Percentiles rank a stretch among this genome's conserved stretches.
Conservation (phyloP, 2,888 invertebrate species). For the Eudasyphora cyanicolor region DNA sequence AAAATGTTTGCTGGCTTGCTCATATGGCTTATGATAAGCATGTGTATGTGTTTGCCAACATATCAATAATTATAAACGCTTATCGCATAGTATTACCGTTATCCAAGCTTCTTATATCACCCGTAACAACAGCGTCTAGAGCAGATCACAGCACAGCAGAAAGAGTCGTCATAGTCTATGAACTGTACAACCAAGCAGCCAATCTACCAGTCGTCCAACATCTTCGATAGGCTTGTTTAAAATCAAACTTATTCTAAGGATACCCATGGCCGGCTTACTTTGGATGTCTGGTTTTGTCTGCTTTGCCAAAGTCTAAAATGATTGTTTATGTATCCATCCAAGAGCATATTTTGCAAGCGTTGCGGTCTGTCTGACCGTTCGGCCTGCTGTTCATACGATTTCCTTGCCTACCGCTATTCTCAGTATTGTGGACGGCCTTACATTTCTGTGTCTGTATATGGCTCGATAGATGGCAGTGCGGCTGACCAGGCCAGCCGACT, state of each 20-base stretch:
- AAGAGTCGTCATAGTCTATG: constrained; percentile 3
- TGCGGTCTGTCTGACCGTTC: constrained; percentile 10
- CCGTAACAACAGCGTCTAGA: too few relatives aligned
- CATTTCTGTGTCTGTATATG: constrained; percentile 1
- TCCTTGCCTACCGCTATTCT: constrained; percentile 42
- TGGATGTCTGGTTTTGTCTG: constrained; percentile 48
- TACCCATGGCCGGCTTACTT: constrained; percentile 38
- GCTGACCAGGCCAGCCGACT: constrained; percentile 29
- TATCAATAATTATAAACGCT: constrained; percentile 77
- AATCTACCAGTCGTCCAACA: constrained; percentile 37
- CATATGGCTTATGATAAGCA: neutral
- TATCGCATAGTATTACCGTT: constrained; percentile 75
- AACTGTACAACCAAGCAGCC: neutral
- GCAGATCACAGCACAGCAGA: constrained; percentile 20
- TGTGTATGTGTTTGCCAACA: constrained; percentile 34
- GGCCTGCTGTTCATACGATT: constrained; percentile 46
- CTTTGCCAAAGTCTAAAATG: constrained; percentile 34
- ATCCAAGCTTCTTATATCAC: constrained; percentile 70
- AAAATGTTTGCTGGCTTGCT: neutral
- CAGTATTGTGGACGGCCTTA: neutral
- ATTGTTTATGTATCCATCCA: constrained; percentile 46
- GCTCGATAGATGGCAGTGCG: constrained; percentile 29
- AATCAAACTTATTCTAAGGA: constrained; percentile 47
- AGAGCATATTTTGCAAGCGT: constrained; percentile 43
- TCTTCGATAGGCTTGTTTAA: constrained; percentile 34